A percentile compares a stretch with the other conserved stretches of the same genome.
Conservation (phyloP, 2,888 invertebrate genomes). For the Campopleginae sp. region DNA sequence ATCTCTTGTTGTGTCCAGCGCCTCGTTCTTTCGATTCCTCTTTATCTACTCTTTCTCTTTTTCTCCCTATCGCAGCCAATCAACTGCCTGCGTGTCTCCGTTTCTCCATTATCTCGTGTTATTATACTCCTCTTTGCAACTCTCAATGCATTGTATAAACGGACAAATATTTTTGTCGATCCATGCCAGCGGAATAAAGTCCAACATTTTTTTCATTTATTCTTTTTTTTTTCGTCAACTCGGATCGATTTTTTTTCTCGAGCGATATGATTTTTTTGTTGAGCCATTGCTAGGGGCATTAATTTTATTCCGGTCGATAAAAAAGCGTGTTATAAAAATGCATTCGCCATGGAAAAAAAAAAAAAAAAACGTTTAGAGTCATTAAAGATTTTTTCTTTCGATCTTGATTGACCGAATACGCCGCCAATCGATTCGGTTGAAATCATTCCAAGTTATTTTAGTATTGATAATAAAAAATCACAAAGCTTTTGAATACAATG, state of each 20-base stretch:
- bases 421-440: background rate
- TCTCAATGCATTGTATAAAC: constrained; percentile 14
- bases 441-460: background rate
- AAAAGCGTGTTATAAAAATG: background rate
- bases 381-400: background rate
- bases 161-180: constrained; percentile 7
- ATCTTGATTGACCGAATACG: background rate
- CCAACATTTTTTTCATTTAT: background rate
- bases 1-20: constrained; percentile 56
- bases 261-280: background rate
- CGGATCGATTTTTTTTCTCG: background rate
- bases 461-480: background rate
- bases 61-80: constrained; percentile 44
- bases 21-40: constrained; percentile 33
- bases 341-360: background rate
- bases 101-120: constrained; percentile 55
- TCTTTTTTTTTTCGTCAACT: background rate
- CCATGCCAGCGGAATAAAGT: constrained; percentile 3
- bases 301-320: background rate
- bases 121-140: constrained; percentile 45
- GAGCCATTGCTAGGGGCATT: background rate
- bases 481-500: background rate
- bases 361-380: background rate
- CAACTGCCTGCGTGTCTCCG: constrained; percentile 32
- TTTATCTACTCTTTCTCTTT: constrained; percentile 18